phyloP scores from a whole-genome alignment of 2,797 vertebrate genomes.

The Lates japonicus region DNA sequence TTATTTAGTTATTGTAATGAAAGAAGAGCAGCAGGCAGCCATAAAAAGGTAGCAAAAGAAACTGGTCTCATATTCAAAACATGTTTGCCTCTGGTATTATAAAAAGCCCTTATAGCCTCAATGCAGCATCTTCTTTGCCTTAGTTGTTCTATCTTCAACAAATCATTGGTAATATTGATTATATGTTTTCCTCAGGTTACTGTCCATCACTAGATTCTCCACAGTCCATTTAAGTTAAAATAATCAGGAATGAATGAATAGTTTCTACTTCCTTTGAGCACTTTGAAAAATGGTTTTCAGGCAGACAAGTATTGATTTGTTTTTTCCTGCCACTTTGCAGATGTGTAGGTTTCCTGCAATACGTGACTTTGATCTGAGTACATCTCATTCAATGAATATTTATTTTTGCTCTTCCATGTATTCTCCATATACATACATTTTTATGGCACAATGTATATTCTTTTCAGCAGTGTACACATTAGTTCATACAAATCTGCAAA shows the following conservation, averaged over 20 bases:
- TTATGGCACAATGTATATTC: conserved; percentile 23
- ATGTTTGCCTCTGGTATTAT: conserved; percentile 20
- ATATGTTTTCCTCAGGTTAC: not conserved
- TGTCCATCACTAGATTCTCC: conserved; percentile 13
- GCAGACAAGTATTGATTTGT: conserved; percentile 16
- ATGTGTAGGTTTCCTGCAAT: not conserved
- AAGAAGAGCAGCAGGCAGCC: conserved; percentile 19
- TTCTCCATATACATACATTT: conserved; percentile 34
- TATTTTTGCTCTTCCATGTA: conserved; percentile 9
- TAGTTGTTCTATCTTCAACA: conserved; percentile 1
- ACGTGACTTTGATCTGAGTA: not conserved
- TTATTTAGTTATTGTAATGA: conserved; percentile 67
- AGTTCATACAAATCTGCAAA: conserved; percentile 54
- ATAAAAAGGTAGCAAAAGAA: conserved; percentile 38
- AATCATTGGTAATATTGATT: conserved; percentile 11
- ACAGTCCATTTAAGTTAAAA: conserved; percentile 5
- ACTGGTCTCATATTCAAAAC: conserved; percentile 39
- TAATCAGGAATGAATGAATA: conserved; percentile 6
- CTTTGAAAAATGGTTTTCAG: conserved; percentile 9
- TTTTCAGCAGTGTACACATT: conserved; percentile 22
- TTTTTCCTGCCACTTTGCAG: conserved; percentile 8
- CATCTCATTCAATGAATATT: not conserved
- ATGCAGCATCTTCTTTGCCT: not conserved
- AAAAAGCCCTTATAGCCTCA: conserved; percentile 10
- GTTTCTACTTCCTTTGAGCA: not conserved